Base-by-base conservation (phyloP, 2,797 vertebrate genomes). In the Chaetodon trifasciatus region DNA sequence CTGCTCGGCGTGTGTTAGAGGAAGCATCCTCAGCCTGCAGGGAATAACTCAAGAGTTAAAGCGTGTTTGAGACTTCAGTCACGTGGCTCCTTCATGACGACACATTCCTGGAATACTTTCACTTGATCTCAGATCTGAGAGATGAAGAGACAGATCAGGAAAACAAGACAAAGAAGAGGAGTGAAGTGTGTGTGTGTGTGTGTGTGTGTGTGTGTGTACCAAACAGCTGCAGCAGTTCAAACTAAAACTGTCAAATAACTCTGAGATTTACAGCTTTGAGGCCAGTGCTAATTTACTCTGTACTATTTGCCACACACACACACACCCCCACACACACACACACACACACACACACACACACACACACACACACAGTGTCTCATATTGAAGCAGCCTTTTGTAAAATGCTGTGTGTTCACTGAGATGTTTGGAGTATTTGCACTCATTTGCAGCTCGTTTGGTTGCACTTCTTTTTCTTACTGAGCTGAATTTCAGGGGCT, bases 261-360 rank as follows among this genome's bases (percentile, higher is more conserved):
- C 16, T 69, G 35, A 56, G 73, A 80, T 70, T 78, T 79, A 86
- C 63, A 60, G 46, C 47, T 65, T 35, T 55, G 71, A 66, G 42
- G 76, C 42, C 23, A 37, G 67, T 23, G 28, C 16, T 57, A 46
- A 64, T 70, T 71, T 49, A 65, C 44, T 47, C 74, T 39, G 32
- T 1, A 39, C 23, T 52, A 77, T 53, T 58, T 49, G 37, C 28
- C 10, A n/a, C n/a, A n/a, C n/a, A n/a, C n/a, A n/a, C n/a, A n/a
- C n/a, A 40, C 8, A 53, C 44, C 50, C 21, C 8, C 21, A 42
- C 61, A 40, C 40, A 24, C 61, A 52, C 32, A 50, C 28, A 42
- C 63, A 67, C 49, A 53, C 58, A 42, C 28, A 23, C 39, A 5
- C 28, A 28, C 28, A 28, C 42, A 8, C 42, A 44, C 42, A 44